Evolutionary conservation across 37 sponge, comb jelly and placozoan genomes (phyloP).

Genomic region (Chondrosia reniformis): DNA sequence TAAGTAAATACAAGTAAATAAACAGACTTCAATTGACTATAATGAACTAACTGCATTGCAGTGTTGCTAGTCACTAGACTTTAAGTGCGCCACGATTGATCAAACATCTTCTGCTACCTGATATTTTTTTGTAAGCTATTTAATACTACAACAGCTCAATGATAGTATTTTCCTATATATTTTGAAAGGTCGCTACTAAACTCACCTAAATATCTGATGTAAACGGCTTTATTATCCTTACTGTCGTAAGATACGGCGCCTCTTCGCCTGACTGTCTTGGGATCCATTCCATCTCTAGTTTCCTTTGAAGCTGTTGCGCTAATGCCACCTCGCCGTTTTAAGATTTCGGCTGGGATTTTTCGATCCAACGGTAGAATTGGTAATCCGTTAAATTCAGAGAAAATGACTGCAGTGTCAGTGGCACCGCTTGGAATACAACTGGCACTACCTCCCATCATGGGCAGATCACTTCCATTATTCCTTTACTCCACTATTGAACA

Average conservation of each 20-base stretch:
- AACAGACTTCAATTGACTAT: too few species aligned
- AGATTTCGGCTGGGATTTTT: conserved; percentile 18
- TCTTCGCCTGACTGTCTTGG: conserved; percentile 21
- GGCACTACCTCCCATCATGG: conserved; percentile 14
- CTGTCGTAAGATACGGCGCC: conserved; percentile 55
- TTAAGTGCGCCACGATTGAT: too few species aligned
- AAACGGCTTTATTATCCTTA: conserved; percentile 48
- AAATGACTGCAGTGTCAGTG: neutral
- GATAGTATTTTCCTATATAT: too few species aligned
- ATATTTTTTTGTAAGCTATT: too few species aligned
- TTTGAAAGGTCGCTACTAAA: too few species aligned
- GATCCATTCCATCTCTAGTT: neutral
- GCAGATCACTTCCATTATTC: too few species aligned
- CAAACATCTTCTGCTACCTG: too few species aligned
- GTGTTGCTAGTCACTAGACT: too few species aligned
- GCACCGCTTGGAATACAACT: neutral
- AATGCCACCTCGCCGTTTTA: conserved; percentile 38
- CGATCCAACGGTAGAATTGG: conserved; percentile 34
- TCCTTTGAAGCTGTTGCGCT: conserved; percentile 8
- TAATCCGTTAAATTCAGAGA: conserved; percentile 12
- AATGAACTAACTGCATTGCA: too few species aligned
- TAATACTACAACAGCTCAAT: too few species aligned
- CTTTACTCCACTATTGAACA: too few species aligned
- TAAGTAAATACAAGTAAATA: too few species aligned
- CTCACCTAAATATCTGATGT: conserved; percentile 57